phyloP scores from a whole-genome alignment of 2,797 vertebrate genomes.

The Danio kyathit region DNA sequence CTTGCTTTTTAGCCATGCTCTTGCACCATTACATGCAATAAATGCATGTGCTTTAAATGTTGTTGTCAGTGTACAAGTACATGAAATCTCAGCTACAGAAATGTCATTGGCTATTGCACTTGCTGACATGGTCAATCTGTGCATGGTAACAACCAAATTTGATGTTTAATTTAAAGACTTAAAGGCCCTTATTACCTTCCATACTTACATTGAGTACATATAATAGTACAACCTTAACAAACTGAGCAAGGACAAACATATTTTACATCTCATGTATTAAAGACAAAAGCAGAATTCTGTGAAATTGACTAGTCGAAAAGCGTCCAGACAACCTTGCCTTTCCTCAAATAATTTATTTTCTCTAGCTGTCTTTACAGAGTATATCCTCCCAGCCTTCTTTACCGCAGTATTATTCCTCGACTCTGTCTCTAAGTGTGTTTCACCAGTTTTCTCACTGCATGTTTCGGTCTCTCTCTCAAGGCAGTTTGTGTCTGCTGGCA shows the following conservation, averaged over 20 bases:
- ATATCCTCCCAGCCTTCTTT: background rate
- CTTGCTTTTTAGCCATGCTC: too few species aligned
- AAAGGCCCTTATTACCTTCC: too few species aligned
- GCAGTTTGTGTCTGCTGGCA: constrained; percentile 41
- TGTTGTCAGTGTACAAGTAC: too few species aligned
- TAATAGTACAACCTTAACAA: background rate
- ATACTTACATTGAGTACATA: too few species aligned
- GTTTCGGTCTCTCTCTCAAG: constrained; percentile 21
- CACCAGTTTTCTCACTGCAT: background rate
- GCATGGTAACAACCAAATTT: too few species aligned
- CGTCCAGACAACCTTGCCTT: background rate
- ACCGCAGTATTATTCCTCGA: background rate
- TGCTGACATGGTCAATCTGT: too few species aligned
- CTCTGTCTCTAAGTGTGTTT: background rate
- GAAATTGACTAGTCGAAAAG: background rate
- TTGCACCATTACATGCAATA: too few species aligned
- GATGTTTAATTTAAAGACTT: too few species aligned
- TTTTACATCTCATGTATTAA: constrained; percentile 47
- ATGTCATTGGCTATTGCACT: too few species aligned
- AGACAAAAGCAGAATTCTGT: constrained; percentile 30
- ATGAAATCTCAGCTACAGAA: too few species aligned
- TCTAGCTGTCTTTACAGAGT: background rate
- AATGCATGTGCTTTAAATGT: too few species aligned
- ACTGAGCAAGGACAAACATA: constrained; percentile 46
- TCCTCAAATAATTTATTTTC: background rate